Evolutionary conservation across 2,113 vertebrate genomes (phyloP), one percentile per base, ranked within the genome.

Genomic region (Oreochromis aureus): DNA sequence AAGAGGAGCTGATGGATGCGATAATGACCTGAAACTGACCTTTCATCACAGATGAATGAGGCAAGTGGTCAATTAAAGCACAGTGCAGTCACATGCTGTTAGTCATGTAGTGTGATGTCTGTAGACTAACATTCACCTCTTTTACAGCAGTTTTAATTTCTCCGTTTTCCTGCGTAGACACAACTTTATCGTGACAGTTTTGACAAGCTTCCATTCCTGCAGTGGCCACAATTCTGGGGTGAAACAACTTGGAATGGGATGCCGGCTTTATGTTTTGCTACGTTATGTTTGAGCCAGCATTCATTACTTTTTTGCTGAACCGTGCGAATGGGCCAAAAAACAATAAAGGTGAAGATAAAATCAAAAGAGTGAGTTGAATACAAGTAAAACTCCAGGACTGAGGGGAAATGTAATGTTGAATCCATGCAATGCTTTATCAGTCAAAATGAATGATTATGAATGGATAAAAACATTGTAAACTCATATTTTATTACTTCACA

Each of bases 211-310:
- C 27, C 34, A 6, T 76, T 7, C 41, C 71, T 76, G 9, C 15
- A 30, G 15, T 19, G 44, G 44, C 9, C 24, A 19, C 8, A 4
- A 18, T 11, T 66, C 61, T 19, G 24, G 36, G 63, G 66, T 80
- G 59, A 85, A 83, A 89, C 91, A 80, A 82, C 53, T 7, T n/a
- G 39, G 27, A 78, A 81, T n/a, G 32, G 15, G 19, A 24, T 54
- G 32, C 12, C 18, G 11, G 58, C n/a, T 46, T 84, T 63, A 10
- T 34, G 22, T 27, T 46, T n/a, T 27, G 66, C 66, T 44, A 46
- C 36, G 46, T 73, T 27, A 73, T 6, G 5, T 73, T 48, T 46
- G 69, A 4, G 2, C 0, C 39, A 3, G 24, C 1, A 7, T 48
- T 48, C 44, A 3, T 76, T 48, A 10, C 15, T 30, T 48, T 76